Evolutionary conservation across 2,113 vertebrate species (phyloP), one percentile per base, ranked within the genome.

Genomic region (Lanius ludovicianus): DNA sequence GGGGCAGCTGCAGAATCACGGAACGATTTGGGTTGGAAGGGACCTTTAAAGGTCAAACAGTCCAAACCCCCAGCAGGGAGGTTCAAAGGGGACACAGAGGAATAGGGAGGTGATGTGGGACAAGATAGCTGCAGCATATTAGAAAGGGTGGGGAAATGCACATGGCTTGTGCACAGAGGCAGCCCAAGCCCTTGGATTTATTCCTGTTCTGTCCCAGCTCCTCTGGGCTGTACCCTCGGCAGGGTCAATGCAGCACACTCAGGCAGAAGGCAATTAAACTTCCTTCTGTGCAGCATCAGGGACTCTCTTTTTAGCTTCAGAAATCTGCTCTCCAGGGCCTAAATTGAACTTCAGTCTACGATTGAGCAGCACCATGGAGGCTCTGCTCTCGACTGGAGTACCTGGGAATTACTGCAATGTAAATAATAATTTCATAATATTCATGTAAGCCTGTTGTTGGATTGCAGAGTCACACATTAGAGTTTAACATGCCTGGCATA

Each of bases 391-490:
- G 0, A 83, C 33, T 77, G 81, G 57, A 94, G 57, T 83, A 68
- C 76, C 71, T 91, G 78, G 70, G 75, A 91, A 93, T 94, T 89
- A 91, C 47, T 80, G 87, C 70, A 67, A 55, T 12, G 75, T 77
- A 97, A 96, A 96, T 50, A 95, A 41, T 85, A 85, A 91, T 95
- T 95, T 85, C 46, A 47, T 59, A 87, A 76, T 79, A 80, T 67
- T 83, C 77, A 77, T 59, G 59, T 65, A 57, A 91, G 46, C 10
- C 6, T 91, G 83, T 57, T 69, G 67, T 70, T 85, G 85, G 59
- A 33, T 57, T 90, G 70, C 81, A 77, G 80, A 86, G 81, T 65
- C 70, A 49, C 67, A 22, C 44, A 31, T 28, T 18, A 10, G 30
- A 2, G 2, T 80, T 89, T 69, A 77, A 53, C 50, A 41, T 13